phyloP scores from a whole-genome alignment of 2,113 vertebrate genomes.

The Chionodraco myersi region DNA sequence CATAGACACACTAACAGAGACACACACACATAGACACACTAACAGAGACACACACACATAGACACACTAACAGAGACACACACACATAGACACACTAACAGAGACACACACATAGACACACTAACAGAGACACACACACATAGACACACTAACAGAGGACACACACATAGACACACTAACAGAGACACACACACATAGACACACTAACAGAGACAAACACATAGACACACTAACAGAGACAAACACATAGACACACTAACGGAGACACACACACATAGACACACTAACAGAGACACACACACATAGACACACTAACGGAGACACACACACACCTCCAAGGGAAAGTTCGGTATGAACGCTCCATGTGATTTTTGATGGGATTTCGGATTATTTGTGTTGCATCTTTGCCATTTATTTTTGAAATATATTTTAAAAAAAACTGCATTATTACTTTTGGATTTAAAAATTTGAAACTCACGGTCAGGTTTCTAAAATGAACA shows the following conservation, averaged over 20 bases:
- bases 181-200: too few relatives aligned
- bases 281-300: too few relatives aligned
- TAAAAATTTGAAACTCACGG: slow-evolving; percentile 43
- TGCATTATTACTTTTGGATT: slow-evolving; percentile 38
- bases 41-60: too few relatives aligned
- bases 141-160: too few relatives aligned
- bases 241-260: too few relatives aligned
- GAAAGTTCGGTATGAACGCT: slow-evolving; percentile 10
- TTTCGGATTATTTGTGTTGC: slow-evolving; percentile 17
- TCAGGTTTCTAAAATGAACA: slow-evolving; percentile 59
- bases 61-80: too few relatives aligned
- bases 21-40: not conserved
- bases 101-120: too few relatives aligned
- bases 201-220: too few relatives aligned
- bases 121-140: too few relatives aligned
- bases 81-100: too few relatives aligned
- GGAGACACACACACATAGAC: not conserved
- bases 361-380: slow-evolving; percentile 37
- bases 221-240: too few relatives aligned
- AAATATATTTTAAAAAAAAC: slow-evolving; percentile 13
- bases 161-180: too few relatives aligned
- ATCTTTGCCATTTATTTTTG: slow-evolving; percentile 39
- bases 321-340: not conserved
- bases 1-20: not conserved
- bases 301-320: not conserved